Percentiles rank a stretch among this genome's conserved stretches.
Conservation (phyloP, 53 echinoderm and acorn worm genomes). For the Echinarachnius parma region DNA sequence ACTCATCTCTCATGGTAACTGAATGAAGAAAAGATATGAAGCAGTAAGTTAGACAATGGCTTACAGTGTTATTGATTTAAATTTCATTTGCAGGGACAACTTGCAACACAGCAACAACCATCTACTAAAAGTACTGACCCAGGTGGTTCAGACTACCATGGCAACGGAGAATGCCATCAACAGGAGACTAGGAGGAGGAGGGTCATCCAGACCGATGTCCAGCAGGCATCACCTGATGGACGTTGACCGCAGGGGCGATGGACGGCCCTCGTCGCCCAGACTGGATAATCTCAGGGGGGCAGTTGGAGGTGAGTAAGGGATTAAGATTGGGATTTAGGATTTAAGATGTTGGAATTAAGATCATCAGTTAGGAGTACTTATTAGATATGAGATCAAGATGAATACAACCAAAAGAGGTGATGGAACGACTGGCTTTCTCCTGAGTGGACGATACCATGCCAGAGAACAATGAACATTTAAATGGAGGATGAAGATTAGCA, state of each 20-base stretch:
- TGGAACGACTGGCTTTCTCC: no score
- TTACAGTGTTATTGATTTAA: neutral
- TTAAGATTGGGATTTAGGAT: no score
- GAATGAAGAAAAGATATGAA: no score
- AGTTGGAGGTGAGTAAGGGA: conserved; percentile 57
- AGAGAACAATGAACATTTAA: no score
- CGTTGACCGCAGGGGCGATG: conserved; percentile 59
- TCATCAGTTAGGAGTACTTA: no score
- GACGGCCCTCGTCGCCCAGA: conserved; percentile 37
- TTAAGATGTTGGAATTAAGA: no score
- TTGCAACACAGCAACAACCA: conserved; percentile 84
- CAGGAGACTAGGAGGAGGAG: conserved; percentile 48
- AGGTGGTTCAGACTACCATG: conserved; percentile 74
- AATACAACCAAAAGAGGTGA: no score
- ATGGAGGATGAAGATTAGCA: no score
- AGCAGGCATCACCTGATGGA: conserved; percentile 49
- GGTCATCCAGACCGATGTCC: conserved; percentile 14
- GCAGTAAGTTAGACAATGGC: no score
- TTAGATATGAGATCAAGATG: no score
- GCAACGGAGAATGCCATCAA: conserved; percentile 90
- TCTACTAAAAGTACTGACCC: conserved; percentile 71
- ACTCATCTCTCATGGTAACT: no score
- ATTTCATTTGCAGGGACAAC: conserved; percentile 42
- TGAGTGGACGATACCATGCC: no score
- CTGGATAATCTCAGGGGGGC: conserved; percentile 39